Evolutionary conservation across 2,888 invertebrate genomes (phyloP).

Genomic region (Sussaba pulchella): DNA sequence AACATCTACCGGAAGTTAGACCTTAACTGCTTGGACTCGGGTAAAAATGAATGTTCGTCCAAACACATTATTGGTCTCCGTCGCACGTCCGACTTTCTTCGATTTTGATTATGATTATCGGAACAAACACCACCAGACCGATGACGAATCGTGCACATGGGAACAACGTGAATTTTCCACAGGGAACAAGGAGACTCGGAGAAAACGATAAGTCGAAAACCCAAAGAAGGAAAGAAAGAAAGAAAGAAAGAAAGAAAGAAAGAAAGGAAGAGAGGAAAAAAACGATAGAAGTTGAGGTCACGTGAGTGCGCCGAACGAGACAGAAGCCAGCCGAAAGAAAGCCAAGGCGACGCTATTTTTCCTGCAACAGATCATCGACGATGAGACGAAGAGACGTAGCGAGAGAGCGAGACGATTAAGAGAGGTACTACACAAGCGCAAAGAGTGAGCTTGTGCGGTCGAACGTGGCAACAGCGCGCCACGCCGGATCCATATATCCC

Average conservation of each 20-base stretch:
- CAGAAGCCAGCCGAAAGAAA: constrained; percentile 68
- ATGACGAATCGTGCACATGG: background rate
- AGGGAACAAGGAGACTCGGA: too few relatives aligned
- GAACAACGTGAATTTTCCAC: too few relatives aligned
- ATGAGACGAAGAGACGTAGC: constrained; percentile 43
- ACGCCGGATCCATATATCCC: constrained; percentile 73
- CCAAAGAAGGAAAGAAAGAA: too few relatives aligned
- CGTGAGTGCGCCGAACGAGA: constrained; percentile 12
- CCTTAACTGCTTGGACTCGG: background rate
- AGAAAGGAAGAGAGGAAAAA: background rate
- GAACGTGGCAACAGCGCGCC: constrained; percentile 72
- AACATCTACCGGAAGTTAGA: background rate
- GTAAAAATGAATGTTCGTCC: constrained; percentile 9
- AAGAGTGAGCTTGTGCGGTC: constrained; percentile 17
- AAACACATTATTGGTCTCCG: too few relatives aligned
- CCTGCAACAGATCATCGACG: constrained; percentile 64
- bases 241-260: too few relatives aligned
- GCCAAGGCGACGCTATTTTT: constrained; percentile 74
- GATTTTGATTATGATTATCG: background rate
- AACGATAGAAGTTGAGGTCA: constrained; percentile 51
- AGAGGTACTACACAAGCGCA: constrained; percentile 41
- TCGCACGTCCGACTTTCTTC: background rate
- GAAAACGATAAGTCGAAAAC: too few relatives aligned
- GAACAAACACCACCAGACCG: background rate
- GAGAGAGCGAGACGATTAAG: constrained; percentile 15